Evolutionary conservation across 2,797 vertebrate genomes (phyloP).

Genomic region (Parauchenoglanis ngamensis): DNA sequence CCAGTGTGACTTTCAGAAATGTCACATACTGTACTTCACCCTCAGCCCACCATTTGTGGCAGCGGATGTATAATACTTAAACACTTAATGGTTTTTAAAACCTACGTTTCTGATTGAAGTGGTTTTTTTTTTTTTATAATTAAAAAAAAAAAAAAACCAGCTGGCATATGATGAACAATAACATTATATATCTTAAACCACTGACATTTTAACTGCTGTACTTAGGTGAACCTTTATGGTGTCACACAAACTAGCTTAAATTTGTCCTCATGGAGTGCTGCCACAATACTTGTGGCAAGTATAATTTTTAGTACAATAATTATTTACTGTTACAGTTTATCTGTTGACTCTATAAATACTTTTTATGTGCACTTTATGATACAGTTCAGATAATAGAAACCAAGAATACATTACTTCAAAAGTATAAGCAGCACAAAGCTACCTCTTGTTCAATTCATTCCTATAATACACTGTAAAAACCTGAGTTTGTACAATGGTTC

Average conservation of each 20-base stretch:
- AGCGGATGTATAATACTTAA: conserved; percentile 19
- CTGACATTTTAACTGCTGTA: not conserved
- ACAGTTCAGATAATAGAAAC: not conserved
- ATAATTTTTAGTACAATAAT: conserved; percentile 2
- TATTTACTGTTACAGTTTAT: not conserved
- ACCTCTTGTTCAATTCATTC: not conserved
- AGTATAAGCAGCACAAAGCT: not conserved
- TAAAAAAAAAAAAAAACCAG: not conserved
- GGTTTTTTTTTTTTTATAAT: not conserved
- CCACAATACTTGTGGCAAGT: not conserved
- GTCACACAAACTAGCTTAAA: not conserved
- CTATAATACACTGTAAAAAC: not conserved
- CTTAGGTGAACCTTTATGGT: not conserved
- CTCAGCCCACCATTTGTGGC: conserved; percentile 22
- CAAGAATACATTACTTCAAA: not conserved
- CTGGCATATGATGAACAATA: not conserved
- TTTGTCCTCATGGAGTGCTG: not conserved
- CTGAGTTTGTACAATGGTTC: not conserved
- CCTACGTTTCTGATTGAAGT: conserved; percentile 21
- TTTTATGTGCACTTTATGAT: not conserved
- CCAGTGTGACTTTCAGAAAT: conserved; percentile 39
- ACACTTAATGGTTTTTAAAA: conserved; percentile 32
- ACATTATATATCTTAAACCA: not conserved
- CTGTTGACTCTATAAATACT: not conserved
- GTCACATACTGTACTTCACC: conserved; percentile 46